Evolutionary conservation across 2,888 invertebrate genomes (phyloP).

Genomic region (Arge pagana): DNA sequence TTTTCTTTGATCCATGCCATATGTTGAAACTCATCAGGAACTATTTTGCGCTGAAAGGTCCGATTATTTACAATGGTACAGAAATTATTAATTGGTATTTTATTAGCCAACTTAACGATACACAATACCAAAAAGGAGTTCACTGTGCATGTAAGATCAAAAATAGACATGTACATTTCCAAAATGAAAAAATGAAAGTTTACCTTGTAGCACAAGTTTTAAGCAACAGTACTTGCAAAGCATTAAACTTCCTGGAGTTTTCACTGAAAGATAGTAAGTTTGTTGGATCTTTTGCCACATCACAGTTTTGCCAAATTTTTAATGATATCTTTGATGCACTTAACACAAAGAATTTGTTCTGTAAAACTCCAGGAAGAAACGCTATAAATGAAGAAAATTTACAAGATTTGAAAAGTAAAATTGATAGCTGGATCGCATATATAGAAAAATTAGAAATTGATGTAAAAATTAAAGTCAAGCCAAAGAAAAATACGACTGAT

Average conservation of each 20-base stretch:
- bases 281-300: slow-evolving; percentile 14
- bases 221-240: slow-evolving; percentile 20
- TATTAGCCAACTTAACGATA: slow-evolving; percentile 8
- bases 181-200: slow-evolving; percentile 25
- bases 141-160: slow-evolving; percentile 13
- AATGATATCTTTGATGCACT: slow-evolving; percentile 20
- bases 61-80: background rate
- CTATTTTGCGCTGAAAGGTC: slow-evolving; percentile 5
- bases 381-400: background rate
- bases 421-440: background rate
- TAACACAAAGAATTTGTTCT: slow-evolving; percentile 19
- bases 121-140: slow-evolving; percentile 11
- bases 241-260: slow-evolving; percentile 12
- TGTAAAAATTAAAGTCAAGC: slow-evolving; percentile 5
- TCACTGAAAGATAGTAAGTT: slow-evolving; percentile 10
- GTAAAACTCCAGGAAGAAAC: background rate
- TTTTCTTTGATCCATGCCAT: slow-evolving; percentile 27
- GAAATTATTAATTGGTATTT: slow-evolving; percentile 1
- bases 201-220: slow-evolving; percentile 17
- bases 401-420: background rate
- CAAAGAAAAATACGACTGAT: background rate
- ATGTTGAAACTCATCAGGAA: background rate
- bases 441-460: slow-evolving; percentile 17
- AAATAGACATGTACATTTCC: slow-evolving; percentile 13
- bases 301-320: slow-evolving; percentile 6